These are phyloP conservation scores for Tenebrosternarchus preto DNA, from an alignment of 2,113 vertebrate genomes.

Conservation along the genomic window DNA sequence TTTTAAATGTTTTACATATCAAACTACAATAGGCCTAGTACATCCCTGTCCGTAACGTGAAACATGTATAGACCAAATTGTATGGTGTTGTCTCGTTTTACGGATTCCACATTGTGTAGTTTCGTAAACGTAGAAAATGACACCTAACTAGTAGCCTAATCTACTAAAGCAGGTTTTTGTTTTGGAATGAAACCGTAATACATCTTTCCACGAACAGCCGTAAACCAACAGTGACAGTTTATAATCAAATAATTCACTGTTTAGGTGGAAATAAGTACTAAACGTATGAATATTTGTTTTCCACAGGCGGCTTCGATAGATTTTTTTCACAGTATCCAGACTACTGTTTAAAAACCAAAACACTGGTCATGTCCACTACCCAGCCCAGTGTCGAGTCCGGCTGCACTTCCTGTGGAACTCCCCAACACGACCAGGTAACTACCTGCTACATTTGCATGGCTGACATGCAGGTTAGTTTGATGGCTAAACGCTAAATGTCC, in stretches of 20 bases:
- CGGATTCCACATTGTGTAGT: neutral
- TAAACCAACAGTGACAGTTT: no score
- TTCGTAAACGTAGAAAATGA: neutral
- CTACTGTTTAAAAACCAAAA: conserved; percentile 80
- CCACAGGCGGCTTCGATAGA: conserved; percentile 87
- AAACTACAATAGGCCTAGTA: neutral
- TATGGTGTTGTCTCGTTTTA: neutral
- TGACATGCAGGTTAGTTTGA: conserved; percentile 31
- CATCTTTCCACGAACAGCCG: neutral
- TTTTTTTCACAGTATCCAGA: conserved; percentile 88
- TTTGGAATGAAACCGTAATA: neutral
- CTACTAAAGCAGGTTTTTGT: neutral
- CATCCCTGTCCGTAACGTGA: neutral
- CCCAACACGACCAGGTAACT: conserved; percentile 90
- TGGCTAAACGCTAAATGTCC: conserved; percentile 40
- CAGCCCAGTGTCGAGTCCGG: conserved; percentile 80
- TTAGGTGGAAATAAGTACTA: no score
- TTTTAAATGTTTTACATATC: neutral
- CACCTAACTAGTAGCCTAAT: neutral
- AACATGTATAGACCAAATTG: neutral
- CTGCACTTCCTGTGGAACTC: conserved; percentile 92
- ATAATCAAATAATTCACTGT: no score
- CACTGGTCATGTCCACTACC: conserved; percentile 74
- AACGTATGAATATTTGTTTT: neutral
- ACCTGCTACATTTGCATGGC: neutral